Evolutionary conservation across 2,888 invertebrate species (phyloP), one percentile per base, ranked within the genome.

Genomic region (Tribolium freemani): DNA sequence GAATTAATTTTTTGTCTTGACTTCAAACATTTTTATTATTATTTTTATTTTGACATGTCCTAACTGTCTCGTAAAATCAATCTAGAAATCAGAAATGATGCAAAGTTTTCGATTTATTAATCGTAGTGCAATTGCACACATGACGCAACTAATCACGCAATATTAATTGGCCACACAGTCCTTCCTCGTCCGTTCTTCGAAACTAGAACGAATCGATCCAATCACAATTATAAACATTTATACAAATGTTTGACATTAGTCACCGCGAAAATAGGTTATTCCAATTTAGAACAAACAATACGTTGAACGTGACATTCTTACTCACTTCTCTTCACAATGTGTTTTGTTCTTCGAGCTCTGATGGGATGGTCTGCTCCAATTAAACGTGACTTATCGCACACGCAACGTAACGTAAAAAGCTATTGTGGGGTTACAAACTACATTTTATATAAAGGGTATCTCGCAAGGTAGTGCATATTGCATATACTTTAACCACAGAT

Each of bases 131-230:
- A 53, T 53, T 53, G 53, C 26, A 31, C 56, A 11, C 56, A 56
- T 56, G 56, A 53, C 53, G 56, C 56, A 56, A 56, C 56, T 31
- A 38, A 56, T 56, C 11, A 38, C 11, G 56, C 21, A 21, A 21
- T n/a, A 53, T 16, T 30, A 56, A 56, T 56, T 58, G 58, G 44
- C 13, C 9, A 38, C 44, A 9, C 5, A 51, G 45, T 45, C 16
- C 44, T 44, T 57, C 38, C 20, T 16, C 13, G 38, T 57, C 38
- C 30, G 31, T 5, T 38, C 11, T 56, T 10, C 38, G 13, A 58
- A 58, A 58, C 58, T 58, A 58, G 58, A 44, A 45, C 58, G 58
- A 58, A 58, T 45, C 56, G 56, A 56, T 56, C 58, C 38, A 58
- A n/a, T 56, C 31, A 6, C 31, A 56, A 56, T 56, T 56, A 56